Base-by-base conservation (phyloP, 2,113 vertebrate genomes). In the Chauna torquata region DNA sequence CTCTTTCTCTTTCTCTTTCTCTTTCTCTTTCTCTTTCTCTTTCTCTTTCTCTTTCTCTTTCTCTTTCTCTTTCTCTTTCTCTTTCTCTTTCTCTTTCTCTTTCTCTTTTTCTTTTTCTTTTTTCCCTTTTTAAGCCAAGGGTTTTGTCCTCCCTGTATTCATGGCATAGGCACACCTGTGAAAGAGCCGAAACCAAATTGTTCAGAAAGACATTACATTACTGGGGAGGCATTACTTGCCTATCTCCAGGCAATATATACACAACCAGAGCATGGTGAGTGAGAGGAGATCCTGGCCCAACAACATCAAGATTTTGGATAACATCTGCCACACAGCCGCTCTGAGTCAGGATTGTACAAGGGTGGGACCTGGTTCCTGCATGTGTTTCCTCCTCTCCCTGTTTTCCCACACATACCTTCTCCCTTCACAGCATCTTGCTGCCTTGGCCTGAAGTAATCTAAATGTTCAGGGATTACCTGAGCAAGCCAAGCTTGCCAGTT, bases 311-410 rank as follows among this genome's bases (percentile, higher is more conserved):
- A 20, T 44, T 95, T 84, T 79, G 44, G 15, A 64, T 47, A 87
- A 71, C 25, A 50, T 52, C 52, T 86, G 36, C 58, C 34, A 8
- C 34, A 64, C 44, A 82, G n/a, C 23, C 0, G 0, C 61, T 71
- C 59, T 72, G 61, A 79, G 36, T 17, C 0, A 1, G 11, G 19
- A 49, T 3, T 54, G 13, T 79, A 12, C 0, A 0, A 84, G 32
- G 12, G 8, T 82, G 57, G 18, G 52, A 52, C 9, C 30, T 8
- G 8, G 4, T 77, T 82, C 27, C 20, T 68, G 11, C 22, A 23
- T 25, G 3, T 30, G 36, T 59, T 61, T 81, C 47, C 44, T 83
- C 24, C 16, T 86, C 15, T 75, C n/a, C n/a, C 54, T 81, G 17
- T 17, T 74, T 68, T 68, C 45, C 55, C 57, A 12, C 30, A 36